A percentile compares a stretch with the other conserved stretches of the same genome.
phyloP scores from a whole-genome alignment of 2,888 invertebrate species.

The Drosophila austrosaltans region DNA sequence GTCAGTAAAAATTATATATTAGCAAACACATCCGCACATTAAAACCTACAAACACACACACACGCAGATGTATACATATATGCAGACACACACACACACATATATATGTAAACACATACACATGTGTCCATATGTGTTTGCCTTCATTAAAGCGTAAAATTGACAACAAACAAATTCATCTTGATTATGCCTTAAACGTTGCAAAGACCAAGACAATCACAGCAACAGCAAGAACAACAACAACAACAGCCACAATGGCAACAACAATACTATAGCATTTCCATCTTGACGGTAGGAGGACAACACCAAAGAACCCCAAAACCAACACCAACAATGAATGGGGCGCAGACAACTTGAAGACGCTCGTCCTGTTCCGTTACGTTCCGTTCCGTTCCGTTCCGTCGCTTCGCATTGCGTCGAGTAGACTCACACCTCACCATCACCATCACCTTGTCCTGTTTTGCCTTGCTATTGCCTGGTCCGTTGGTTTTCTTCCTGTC shows the following conservation, averaged over 20 bases:
- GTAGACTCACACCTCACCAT: slow-evolving; percentile 6
- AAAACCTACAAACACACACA: neutral
- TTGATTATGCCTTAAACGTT: slow-evolving; percentile 70
- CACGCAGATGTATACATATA: neutral
- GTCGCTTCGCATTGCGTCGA: slow-evolving; percentile 27
- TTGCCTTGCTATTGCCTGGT: neutral
- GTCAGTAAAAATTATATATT: slow-evolving; percentile 11
- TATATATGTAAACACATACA: neutral
- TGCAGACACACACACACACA: neutral
- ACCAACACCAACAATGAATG: slow-evolving; percentile 22
- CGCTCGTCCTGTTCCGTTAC: slow-evolving; percentile 9
- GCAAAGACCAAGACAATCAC: slow-evolving; percentile 14
- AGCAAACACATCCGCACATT: slow-evolving; percentile 15
- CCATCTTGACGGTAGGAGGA: slow-evolving; percentile 41
- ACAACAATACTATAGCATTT: slow-evolving; percentile 3
- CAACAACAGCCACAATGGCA: neutral
- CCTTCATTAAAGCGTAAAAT: slow-evolving; percentile 75
- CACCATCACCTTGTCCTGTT: slow-evolving; percentile 11
- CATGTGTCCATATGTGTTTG: slow-evolving; percentile 38
- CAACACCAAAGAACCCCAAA: slow-evolving; percentile 26
- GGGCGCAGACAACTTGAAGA: slow-evolving; percentile 24
- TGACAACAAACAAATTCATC: slow-evolving; percentile 78
- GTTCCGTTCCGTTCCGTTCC: slow-evolving; percentile 3
- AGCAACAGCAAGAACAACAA: neutral
- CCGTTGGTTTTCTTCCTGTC: slow-evolving; percentile 28